Conservation (phyloP, 2,888 invertebrate genomes). For the Eledona agricola region DNA sequence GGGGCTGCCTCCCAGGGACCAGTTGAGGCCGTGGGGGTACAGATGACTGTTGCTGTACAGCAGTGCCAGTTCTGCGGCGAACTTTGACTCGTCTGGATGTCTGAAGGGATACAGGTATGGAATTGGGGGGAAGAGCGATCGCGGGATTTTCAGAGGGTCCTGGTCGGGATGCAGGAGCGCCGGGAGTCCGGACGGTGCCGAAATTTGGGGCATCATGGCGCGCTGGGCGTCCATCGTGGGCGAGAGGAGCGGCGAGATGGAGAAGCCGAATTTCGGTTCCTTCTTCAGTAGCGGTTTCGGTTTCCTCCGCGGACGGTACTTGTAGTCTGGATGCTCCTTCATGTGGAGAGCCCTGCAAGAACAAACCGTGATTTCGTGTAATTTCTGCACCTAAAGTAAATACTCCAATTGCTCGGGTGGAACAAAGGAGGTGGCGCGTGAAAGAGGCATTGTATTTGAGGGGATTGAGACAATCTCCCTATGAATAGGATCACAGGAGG, state of each 20-base stretch:
- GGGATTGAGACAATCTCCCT: slow-evolving; percentile 59
- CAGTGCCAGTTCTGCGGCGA: slow-evolving; percentile 76
- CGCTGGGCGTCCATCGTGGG: slow-evolving; percentile 63
- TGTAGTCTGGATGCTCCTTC: slow-evolving; percentile 94
- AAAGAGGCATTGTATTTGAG: slow-evolving; percentile 58
- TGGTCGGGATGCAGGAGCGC: slow-evolving; percentile 67
- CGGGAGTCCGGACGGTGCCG: slow-evolving; percentile 63
- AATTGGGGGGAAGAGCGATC: slow-evolving; percentile 75
- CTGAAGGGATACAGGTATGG: slow-evolving; percentile 77
- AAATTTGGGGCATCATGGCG: slow-evolving; percentile 62
- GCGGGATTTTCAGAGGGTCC: slow-evolving; percentile 69
- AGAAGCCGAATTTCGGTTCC: slow-evolving; percentile 78
- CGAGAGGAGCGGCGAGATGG: slow-evolving; percentile 72
- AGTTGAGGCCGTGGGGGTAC: slow-evolving; percentile 64
- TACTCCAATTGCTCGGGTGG: slow-evolving; percentile 57
- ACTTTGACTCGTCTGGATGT: slow-evolving; percentile 66
- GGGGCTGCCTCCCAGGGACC: too few relatives aligned
- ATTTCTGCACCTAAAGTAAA: slow-evolving; percentile 49
- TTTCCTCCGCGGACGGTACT: slow-evolving; percentile 87
- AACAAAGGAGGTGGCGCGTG: slow-evolving; percentile 62
- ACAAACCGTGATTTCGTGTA: slow-evolving; percentile 25
- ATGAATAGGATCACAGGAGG: slow-evolving; percentile 63
- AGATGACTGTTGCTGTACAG: slow-evolving; percentile 68
- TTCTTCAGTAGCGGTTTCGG: slow-evolving; percentile 86
- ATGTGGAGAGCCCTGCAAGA: slow-evolving; percentile 84